Base-by-base conservation (phyloP, 1,140 invertebrate species). In the Drosophila melanogaster region DNA sequence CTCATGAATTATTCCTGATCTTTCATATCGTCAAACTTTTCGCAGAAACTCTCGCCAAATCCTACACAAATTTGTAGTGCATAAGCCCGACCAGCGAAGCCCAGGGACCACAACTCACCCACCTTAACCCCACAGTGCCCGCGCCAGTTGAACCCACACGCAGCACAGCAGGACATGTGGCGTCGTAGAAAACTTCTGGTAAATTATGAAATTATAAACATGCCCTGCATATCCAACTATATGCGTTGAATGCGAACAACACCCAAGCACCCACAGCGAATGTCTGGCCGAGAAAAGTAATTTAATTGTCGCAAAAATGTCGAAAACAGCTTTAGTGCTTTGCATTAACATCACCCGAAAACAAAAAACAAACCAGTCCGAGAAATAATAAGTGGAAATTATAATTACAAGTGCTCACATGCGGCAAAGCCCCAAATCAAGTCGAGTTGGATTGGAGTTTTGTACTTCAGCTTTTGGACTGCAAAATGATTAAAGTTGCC, bases 121-220 rank as follows among this genome's bases (percentile, higher is more conserved):
- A 30, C 35, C 64, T 66, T 66, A 62, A 66, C 62, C 44, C 62
- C 57, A 35, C 35, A 50, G 35, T 50, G 62, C 57, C 57, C 24
- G 14, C 24, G 17, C 37, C 24, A 44, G 51, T 17, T 40, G 10
- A 59, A 47, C 44, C 41, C 44, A 65, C 55, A 37, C 50, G 33
- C 58, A 60, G 58, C 83, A 67, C 83, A 86, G 83, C 84, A 86
- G 83, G 83, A 87, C 83, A 86, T 89, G 65, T 83, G 67, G 67
- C 65, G 57, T 62, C 80, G 75, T 70, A 72, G 58, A 89, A 87
- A 76, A 87, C 26, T 84, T 86, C 66, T 81, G 79, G 79, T 79
- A 87, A 86, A 86, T 87, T 86, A 86, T 86, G 83, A 86, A 86
- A 86, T 86, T 86, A 87, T 79, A 89, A 86, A 87, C 69, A 81